Conservation (phyloP, 2,113 vertebrate genomes). For the Lepus timidus region DNA sequence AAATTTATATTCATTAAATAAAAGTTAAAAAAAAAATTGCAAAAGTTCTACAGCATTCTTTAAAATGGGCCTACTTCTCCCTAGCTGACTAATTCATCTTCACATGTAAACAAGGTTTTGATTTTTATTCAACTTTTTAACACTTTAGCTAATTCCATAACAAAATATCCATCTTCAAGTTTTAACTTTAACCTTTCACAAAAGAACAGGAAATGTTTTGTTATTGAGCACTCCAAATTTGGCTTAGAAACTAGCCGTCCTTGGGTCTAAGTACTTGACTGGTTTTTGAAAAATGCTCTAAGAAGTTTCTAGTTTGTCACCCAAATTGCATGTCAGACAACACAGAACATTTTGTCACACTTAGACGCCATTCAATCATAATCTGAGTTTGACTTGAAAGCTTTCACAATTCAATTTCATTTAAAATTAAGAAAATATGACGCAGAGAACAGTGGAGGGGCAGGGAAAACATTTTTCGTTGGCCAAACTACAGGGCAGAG, state of each 20-base stretch:
- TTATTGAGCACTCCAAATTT: not conserved
- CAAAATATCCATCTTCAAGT: not conserved
- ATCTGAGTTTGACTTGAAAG: slow-evolving; percentile 46
- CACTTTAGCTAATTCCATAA: not conserved
- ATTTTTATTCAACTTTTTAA: slow-evolving; percentile 2
- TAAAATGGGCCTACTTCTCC: not conserved
- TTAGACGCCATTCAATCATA: slow-evolving; percentile 61
- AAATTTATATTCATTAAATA: no score
- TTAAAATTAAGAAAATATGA: slow-evolving; percentile 46
- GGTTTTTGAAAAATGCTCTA: slow-evolving; percentile 66
- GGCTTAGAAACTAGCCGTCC: slow-evolving; percentile 54
- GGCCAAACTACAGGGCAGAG: rapidly evolving
- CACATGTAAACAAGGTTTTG: not conserved
- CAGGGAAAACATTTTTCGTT: not conserved
- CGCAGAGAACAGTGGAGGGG: not conserved
- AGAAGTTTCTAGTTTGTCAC: slow-evolving; percentile 73
- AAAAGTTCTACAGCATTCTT: not conserved
- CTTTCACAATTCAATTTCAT: slow-evolving; percentile 54
- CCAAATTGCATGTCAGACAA: slow-evolving; percentile 73
- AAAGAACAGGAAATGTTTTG: not conserved
- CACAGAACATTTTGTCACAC: not conserved
- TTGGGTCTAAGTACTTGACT: slow-evolving; percentile 46
- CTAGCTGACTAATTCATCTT: not conserved
- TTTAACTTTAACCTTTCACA: not conserved
- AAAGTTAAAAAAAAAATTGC: no score